Base-by-base conservation (phyloP, 2,797 vertebrate species). In the Sebastes jordani region DNA sequence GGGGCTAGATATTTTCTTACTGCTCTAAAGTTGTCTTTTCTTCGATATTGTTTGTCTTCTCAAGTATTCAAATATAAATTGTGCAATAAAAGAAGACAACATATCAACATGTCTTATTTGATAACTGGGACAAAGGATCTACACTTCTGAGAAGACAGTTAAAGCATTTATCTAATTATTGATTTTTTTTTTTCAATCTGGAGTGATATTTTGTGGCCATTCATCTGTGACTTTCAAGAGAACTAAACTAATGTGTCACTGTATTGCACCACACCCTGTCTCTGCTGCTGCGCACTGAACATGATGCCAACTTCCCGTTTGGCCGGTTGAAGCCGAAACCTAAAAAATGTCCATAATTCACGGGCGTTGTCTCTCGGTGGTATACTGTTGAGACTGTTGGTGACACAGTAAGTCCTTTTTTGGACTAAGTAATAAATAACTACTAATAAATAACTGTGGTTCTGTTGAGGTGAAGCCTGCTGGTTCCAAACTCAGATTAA, bases 281-380 rank as follows among this genome's bases (percentile, higher is more conserved):
- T 14, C 38, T 42, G 38, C 38, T 16, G 14, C 38, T 42, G 14
- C 13, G 11, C 13, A 2, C 2, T 0, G 3, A 46, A 46, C 42
- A 18, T 46, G 6, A 3, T 23, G 5, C 5, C 5, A 56, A 25
- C 22, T 56, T 56, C 54, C 54, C 7, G 14, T 46, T 46, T 18
- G 42, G 16, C 0, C 16, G 16, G 54, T 56, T 56, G 0, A 60
- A 60, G 2, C 4, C 27, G 58, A 20, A 60, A 30, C 8, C 3
- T 5, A 34, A 60, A 60, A 16, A 0, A 25, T 25, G 4, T 7
- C 55, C 55, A 2, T 2, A 5, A 23, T 36, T 11, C 0, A 0
- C 22, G 22, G 22, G 22, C 20, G 2, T 60, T 2, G 1, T 10
- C 58, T 30, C 5, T 10, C 4, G 9, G 16, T 11, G 29, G 29